Evolutionary conservation across 1,140 invertebrate genomes (phyloP).

Genomic region (Bombus ignitus): DNA sequence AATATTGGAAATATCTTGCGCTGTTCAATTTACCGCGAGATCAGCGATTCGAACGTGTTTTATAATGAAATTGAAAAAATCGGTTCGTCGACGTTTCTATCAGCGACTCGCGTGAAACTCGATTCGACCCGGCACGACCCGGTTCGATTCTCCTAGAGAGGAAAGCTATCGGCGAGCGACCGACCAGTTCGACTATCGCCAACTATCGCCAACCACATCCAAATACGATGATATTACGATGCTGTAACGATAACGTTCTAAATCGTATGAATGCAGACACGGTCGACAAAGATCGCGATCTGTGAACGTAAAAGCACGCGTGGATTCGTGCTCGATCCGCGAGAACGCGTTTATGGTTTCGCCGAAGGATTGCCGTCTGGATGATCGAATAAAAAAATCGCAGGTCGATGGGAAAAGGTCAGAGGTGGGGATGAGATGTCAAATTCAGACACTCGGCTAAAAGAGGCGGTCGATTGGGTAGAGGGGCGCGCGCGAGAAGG

Average conservation of each 20-base stretch:
- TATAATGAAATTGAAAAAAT: constrained; percentile 71
- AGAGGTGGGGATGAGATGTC: constrained; percentile 31
- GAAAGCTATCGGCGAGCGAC: too few relatives aligned
- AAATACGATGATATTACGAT: too few relatives aligned
- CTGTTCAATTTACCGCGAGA: constrained; percentile 76
- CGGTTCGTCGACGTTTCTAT: background rate
- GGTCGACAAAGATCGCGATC: background rate
- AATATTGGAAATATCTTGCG: constrained; percentile 80
- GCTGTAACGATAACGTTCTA: too few relatives aligned
- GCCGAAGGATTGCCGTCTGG: background rate
- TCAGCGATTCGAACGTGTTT: constrained; percentile 75
- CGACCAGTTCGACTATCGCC: too few relatives aligned
- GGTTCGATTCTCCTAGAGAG: too few relatives aligned
- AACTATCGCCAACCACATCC: too few relatives aligned
- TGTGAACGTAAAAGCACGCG: too few relatives aligned
- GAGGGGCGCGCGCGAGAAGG: background rate
- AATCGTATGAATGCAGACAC: too few relatives aligned
- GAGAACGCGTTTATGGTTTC: background rate
- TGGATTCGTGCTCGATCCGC: background rate
- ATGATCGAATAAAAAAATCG: background rate
- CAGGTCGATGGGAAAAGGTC: background rate
- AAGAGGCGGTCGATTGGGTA: constrained; percentile 25
- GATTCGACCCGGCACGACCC: background rate
- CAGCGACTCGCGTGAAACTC: background rate
- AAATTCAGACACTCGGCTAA: constrained; percentile 51